Base-by-base conservation (phyloP, 2,113 vertebrate genomes). In the Pluvialis apricaria region DNA sequence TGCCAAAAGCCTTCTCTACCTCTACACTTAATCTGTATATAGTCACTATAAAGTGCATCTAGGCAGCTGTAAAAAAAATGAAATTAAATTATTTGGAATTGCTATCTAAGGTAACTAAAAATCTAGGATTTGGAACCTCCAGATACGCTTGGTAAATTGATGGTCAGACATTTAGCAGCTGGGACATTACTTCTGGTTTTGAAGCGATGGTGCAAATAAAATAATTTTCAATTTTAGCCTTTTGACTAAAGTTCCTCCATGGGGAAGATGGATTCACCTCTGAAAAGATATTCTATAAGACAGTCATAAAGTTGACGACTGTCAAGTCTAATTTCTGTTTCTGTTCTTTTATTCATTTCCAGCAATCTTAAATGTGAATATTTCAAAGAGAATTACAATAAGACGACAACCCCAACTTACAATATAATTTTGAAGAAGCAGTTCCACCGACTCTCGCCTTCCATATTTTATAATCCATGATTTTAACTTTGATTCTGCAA, bases 391-490 rank as follows among this genome's bases (percentile, higher is more conserved):
- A 77, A 69, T 29, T 69, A 62, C 40, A 34, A 47, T 58, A 82
- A 91, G 38, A 29, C 3, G 16, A 85, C 13, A 92, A 82, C 3
- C 12, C 5, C 13, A 92, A 98, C 99, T 99, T 97, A 99, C 99
- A 47, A 99, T 97, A 87, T 99, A 99, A 96, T 98, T 99, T 47
- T 99, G 99, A 62, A 99, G 95, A 77, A 99, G 98, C 22, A 99
- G 97, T 92, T 99, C 99, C 78, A 99, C 99, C 0, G 99, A 99
- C 44, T 99, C 99, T 61, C 99, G 98, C 36, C 99, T 98, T 96
- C 99, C 99, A 3, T 99, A 99, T 98, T 99, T 99, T 92, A 99
- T 99, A 97, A 99, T 99, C 99, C 99, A 99, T 4, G 99, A 99
- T 97, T 99, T 99, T 75, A 99, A 99, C 96, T 99, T 99, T 24